These are phyloP conservation scores for Halcyon badia DNA, from an alignment of 2,797 vertebrate genomes.

Conservation along the genomic window DNA sequence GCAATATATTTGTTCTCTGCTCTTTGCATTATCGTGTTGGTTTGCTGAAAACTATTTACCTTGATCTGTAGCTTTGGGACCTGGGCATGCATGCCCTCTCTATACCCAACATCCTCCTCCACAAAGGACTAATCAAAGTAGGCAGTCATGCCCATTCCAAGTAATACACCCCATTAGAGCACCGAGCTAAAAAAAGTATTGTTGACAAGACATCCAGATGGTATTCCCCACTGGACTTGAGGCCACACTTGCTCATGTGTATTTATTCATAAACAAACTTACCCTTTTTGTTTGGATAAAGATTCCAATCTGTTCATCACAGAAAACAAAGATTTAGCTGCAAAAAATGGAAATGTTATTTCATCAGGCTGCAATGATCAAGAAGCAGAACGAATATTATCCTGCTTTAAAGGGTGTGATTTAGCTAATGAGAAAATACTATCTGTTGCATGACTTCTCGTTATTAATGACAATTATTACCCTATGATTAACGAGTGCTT, in stretches of 20 bases:
- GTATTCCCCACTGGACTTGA: not conserved
- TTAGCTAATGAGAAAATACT: not conserved
- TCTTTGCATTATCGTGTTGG: not conserved
- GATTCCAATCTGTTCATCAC: constrained; percentile 83
- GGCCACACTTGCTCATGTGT: not conserved
- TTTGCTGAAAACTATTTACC: not conserved
- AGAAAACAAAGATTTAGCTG: constrained; percentile 82
- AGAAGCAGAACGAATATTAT: not conserved
- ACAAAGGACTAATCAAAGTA: not conserved
- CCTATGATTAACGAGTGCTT: not conserved
- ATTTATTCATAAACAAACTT: constrained; percentile 50
- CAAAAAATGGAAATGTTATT: constrained; percentile 14
- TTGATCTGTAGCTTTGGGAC: not conserved
- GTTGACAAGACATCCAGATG: not conserved
- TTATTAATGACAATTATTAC: not conserved
- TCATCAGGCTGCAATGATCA: not conserved
- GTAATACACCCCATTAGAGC: not conserved
- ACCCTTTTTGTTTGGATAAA: constrained; percentile 87
- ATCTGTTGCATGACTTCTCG: not conserved
- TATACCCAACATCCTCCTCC: not conserved
- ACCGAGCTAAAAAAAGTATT: not conserved
- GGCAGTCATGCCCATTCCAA: not conserved
- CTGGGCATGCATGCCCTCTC: not conserved
- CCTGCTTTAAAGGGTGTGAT: not conserved
- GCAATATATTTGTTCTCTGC: not conserved